Conservation (phyloP, 2,888 invertebrate species). For the Pyrocoelia pectoralis region DNA sequence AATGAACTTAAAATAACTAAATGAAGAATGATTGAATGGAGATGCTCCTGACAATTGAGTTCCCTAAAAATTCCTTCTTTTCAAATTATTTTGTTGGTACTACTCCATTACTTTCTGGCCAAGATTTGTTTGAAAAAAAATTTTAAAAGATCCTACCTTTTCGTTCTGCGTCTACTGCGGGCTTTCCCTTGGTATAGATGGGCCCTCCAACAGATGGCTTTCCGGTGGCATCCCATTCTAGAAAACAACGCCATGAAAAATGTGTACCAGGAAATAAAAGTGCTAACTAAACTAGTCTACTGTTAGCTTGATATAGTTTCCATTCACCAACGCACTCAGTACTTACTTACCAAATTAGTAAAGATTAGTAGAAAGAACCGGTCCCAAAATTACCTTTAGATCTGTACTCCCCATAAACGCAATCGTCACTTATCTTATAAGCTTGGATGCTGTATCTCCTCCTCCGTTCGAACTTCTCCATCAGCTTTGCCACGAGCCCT, state of each 20-base stretch:
- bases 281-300: not conserved
- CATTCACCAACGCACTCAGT: not conserved
- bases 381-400: not conserved
- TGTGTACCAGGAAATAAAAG: not conserved
- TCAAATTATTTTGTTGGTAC: not conserved
- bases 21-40: slow-evolving; percentile 44
- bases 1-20: slow-evolving; percentile 32
- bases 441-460: slow-evolving; percentile 2
- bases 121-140: not conserved
- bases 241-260: slow-evolving; percentile 40
- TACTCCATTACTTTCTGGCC: slow-evolving; percentile 28
- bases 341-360: not conserved
- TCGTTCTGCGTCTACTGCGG: slow-evolving; percentile 50
- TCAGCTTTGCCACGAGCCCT: not conserved
- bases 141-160: slow-evolving; percentile 52
- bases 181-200: slow-evolving; percentile 42
- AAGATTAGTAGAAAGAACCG: not conserved
- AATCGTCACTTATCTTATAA: not conserved
- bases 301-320: not conserved
- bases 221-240: slow-evolving; percentile 57
- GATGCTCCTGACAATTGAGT: slow-evolving; percentile 46
- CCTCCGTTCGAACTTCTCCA: slow-evolving; percentile 12
- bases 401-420: not conserved
- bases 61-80: slow-evolving; percentile 2
- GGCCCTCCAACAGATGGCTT: slow-evolving; percentile 45